phyloP scores from a whole-genome alignment of 2,888 invertebrate species.

The Emmelina monodactyla region DNA sequence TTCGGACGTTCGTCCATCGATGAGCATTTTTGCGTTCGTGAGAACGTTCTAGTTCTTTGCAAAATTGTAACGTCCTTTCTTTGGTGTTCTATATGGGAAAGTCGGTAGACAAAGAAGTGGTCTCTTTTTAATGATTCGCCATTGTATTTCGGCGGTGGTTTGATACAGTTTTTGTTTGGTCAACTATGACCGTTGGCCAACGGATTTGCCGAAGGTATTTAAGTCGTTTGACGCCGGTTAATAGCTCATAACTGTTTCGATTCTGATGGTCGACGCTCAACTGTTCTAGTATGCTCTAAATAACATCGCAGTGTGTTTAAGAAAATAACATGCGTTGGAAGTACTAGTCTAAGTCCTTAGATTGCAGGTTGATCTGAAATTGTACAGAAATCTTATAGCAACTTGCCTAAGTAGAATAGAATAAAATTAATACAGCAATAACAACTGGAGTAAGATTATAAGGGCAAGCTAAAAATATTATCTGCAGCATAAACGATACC shows the following conservation, averaged over 20 bases:
- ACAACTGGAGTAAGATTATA: too few species aligned
- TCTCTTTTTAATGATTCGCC: slow-evolving; percentile 63
- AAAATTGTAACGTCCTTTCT: slow-evolving; percentile 47
- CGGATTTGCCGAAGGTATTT: slow-evolving; percentile 59
- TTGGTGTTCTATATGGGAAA: slow-evolving; percentile 43
- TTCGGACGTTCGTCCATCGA: slow-evolving; percentile 47
- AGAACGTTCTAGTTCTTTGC: slow-evolving; percentile 63
- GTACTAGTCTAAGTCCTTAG: too few species aligned
- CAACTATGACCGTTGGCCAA: slow-evolving; percentile 55
- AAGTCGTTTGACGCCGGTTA: slow-evolving; percentile 37
- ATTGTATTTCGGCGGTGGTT: slow-evolving; percentile 55
- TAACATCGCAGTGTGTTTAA: too few species aligned
- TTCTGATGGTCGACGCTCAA: too few species aligned
- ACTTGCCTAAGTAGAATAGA: too few species aligned
- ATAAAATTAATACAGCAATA: too few species aligned
- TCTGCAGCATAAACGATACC: too few species aligned
- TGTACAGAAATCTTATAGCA: too few species aligned
- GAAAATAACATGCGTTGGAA: too few species aligned
- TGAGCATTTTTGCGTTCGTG: slow-evolving; percentile 60
- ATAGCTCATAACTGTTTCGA: slow-evolving; percentile 12
- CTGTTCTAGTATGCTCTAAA: too few species aligned
- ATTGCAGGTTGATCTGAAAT: too few species aligned
- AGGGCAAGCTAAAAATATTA: too few species aligned
- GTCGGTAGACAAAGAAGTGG: slow-evolving; percentile 52
- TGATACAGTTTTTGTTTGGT: slow-evolving; percentile 54